Evolutionary conservation across 35 echinoderm and acorn worm genomes (phyloP).

Genomic region (Ophioderma brevispina): DNA sequence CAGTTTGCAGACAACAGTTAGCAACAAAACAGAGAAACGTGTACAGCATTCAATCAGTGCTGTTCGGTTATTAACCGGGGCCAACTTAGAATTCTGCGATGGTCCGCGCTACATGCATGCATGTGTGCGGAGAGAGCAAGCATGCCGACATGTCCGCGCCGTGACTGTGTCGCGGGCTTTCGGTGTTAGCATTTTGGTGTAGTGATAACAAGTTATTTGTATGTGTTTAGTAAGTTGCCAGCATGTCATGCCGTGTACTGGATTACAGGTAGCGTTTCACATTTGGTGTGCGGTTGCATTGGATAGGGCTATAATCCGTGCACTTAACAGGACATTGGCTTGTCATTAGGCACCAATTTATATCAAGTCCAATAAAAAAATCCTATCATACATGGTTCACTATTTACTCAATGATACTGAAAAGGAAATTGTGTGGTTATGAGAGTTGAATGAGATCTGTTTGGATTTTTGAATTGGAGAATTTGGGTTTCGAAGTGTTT

Average conservation of each 20-base stretch:
- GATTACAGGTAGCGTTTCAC: neutral
- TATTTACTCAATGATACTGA: neutral
- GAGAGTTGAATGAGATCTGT: neutral
- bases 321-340: neutral
- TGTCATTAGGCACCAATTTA: neutral
- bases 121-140: neutral
- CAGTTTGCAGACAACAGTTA: neutral
- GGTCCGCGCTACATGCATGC: neutral
- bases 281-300: conserved; percentile 1
- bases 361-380: neutral
- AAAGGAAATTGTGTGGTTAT: neutral
- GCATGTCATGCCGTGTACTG: neutral
- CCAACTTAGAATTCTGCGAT: conserved; percentile 5
- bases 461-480: neutral
- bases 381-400: neutral
- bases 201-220: conserved; percentile 14
- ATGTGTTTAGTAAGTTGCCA: conserved; percentile 9
- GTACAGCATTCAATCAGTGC: neutral
- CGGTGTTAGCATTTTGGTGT: neutral
- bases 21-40: neutral
- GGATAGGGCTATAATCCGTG: neutral
- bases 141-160: conserved; percentile 6
- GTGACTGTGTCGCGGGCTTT: neutral
- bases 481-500: neutral
- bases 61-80: neutral